Conservation (phyloP, 2,113 vertebrate species). For the Sardina pilchardus region DNA sequence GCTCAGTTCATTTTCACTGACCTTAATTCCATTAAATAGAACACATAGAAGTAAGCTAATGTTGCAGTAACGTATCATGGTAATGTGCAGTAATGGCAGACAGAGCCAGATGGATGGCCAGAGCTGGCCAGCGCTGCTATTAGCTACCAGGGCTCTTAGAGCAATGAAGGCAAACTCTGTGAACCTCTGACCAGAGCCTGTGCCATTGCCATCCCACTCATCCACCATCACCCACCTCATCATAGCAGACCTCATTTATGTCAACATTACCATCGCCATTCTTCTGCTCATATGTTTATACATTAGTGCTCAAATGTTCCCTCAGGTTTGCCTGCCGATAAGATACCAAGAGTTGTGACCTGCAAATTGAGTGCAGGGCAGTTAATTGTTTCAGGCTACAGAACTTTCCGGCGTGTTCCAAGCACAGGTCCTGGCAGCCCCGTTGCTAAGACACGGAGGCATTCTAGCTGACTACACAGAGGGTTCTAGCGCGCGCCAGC, state of each 20-base stretch:
- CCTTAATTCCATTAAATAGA: background rate
- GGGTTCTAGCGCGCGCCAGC: background rate
- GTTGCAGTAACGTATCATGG: background rate
- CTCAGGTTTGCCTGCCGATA: background rate
- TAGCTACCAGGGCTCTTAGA: background rate
- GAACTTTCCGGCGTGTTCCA: background rate
- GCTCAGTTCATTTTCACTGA: background rate
- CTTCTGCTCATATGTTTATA: background rate
- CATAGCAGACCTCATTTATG: background rate
- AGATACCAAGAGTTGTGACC: background rate
- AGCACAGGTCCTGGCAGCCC: background rate
- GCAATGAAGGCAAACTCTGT: background rate
- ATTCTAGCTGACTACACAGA: slow-evolving; percentile 16
- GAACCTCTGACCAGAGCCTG: background rate
- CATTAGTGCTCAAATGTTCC: background rate
- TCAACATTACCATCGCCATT: background rate
- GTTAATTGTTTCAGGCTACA: background rate
- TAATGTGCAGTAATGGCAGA: background rate
- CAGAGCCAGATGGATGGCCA: background rate
- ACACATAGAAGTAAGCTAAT: background rate
- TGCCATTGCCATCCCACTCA: background rate
- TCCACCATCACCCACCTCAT: background rate
- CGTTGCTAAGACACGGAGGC: slow-evolving; percentile 37
- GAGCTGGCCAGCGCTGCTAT: background rate
- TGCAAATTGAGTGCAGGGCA: background rate